A percentile compares a stretch with the other conserved stretches of the same genome.
Conservation (phyloP, 92 coral and sea anemone species). For the Hydrozoanthus gracilis region DNA sequence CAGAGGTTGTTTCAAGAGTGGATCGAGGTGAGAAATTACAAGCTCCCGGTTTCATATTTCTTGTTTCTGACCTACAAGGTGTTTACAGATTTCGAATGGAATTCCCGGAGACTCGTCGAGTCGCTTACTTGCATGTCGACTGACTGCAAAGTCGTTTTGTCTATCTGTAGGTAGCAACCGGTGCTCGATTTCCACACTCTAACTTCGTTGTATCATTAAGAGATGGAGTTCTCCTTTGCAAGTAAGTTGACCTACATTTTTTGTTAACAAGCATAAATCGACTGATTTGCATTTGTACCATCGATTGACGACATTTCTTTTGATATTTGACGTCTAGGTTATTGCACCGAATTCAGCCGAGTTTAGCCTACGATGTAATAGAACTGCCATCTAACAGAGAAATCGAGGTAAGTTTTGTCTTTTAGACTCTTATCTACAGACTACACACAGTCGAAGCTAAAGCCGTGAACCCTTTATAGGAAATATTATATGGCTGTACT, state of each 20-base stretch:
- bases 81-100: conserved; percentile 15
- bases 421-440: background rate
- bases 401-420: conserved; percentile 30
- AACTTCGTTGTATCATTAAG: conserved; percentile 42
- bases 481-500: background rate
- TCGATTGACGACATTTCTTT: conserved; percentile 4
- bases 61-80: conserved; percentile 1
- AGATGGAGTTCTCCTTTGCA: conserved; percentile 51
- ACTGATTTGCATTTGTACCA: background rate
- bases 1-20: conserved; percentile 79
- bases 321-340: conserved; percentile 1
- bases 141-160: background rate
- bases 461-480: background rate
- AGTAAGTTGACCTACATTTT: conserved; percentile 19
- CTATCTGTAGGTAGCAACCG: conserved; percentile 25
- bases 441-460: background rate
- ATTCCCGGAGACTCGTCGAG: background rate
- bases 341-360: conserved; percentile 41
- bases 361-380: conserved; percentile 44
- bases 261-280: background rate
- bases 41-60: conserved; percentile 68
- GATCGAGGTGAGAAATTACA: conserved; percentile 76
- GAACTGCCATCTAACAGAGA: conserved; percentile 37
- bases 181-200: conserved; percentile 31
- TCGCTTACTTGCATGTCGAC: background rate